These are phyloP conservation scores for Chaetogeoica ovagalla DNA, from an alignment of 2,888 invertebrate genomes.

Conservation along the genomic window DNA sequence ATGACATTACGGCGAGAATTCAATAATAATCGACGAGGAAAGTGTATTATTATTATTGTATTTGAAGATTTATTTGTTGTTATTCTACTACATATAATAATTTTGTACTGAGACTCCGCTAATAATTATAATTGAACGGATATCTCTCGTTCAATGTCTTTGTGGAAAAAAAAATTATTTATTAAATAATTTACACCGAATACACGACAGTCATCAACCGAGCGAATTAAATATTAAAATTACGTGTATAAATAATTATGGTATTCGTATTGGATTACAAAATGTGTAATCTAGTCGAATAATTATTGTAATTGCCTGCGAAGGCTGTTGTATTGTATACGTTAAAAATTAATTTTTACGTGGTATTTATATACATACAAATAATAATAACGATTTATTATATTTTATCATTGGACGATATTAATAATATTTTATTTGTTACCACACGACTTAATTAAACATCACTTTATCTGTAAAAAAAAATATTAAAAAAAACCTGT, in stretches of 20 bases:
- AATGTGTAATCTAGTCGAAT: too few relatives aligned
- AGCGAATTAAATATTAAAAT: background rate
- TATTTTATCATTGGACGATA: background rate
- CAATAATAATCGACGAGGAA: too few relatives aligned
- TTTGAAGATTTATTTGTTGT: background rate
- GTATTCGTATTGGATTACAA: background rate
- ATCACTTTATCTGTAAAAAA: too few relatives aligned
- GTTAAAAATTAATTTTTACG: background rate
- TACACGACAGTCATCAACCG: background rate
- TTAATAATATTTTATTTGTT: too few relatives aligned
- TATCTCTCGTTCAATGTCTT: constrained; percentile 1
- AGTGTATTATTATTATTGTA: too few relatives aligned
- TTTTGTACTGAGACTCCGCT: background rate
- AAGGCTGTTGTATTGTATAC: background rate
- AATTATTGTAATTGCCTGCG: background rate
- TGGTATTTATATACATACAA: background rate
- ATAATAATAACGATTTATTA: background rate
- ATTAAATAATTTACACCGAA: background rate
- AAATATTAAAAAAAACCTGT: too few relatives aligned
- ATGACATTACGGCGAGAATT: too few relatives aligned
- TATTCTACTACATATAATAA: background rate
- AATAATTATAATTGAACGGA: constrained; percentile 2
- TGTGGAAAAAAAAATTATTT: background rate
- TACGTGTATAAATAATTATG: background rate
- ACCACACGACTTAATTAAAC: too few relatives aligned